Evolutionary conservation across 2,797 vertebrate genomes (phyloP), one percentile per base, ranked within the genome.

Genomic region (Anniella stebbinsi): DNA sequence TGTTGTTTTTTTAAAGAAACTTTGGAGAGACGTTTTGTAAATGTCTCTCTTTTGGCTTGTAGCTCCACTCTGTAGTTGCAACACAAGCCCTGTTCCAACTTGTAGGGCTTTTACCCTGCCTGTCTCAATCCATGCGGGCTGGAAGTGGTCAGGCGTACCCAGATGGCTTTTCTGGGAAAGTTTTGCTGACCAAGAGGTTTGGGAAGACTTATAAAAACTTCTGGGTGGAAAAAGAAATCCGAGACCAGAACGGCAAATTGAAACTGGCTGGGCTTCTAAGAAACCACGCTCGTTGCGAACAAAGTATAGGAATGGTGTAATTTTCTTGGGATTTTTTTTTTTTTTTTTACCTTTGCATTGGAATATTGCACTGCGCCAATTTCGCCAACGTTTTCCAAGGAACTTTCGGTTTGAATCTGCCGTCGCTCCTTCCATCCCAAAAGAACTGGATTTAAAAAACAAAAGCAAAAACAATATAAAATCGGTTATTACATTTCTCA

Each of bases 141-240:
- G 75, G 18, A 84, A 85, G 76, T 12, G 10, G 54, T 28, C 63
- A 17, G 87, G 60, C 83, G 41, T 63, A 3, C 17, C 72, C 60
- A 30, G 25, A 48, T 45, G 23, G 8, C 11, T 88, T 82, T 75
- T 60, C 78, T 89, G 77, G 84, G 60, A 54, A 57, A 1, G 7
- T 76, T 86, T 33, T 89, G 87, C 90, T 91, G 87, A 89, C 70
- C 84, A 66, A 66, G 63, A 77, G 80, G 12, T 87, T 77, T 77
- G 78, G 57, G 88, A 82, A 87, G 23, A 45, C 60, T 66, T 84
- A 77, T 60, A 69, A 76, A 90, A 86, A 72, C 45, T 54, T 75
- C 51, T 69, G 70, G 88, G 88, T 4, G 4, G 48, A 33, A 13
- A 15, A 30, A 23, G 72, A 54, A 69, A 72, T 17, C 51, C 51